Percentiles rank a stretch among this genome's conserved stretches.
Evolutionary conservation across 2,113 vertebrate species (phyloP).

Genomic region (Oreotrochilus melanogaster): DNA sequence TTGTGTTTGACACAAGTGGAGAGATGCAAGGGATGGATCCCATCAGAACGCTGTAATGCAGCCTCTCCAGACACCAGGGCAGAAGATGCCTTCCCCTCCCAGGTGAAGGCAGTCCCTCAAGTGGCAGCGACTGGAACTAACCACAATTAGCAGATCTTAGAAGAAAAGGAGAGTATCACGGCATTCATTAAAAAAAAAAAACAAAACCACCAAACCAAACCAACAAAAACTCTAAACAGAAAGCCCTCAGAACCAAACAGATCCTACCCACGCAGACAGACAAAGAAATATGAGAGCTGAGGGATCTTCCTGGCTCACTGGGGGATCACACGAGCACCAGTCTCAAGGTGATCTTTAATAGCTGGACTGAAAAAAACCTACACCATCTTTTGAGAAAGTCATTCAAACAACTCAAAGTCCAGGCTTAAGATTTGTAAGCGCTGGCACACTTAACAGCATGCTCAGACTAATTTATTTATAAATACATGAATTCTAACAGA

Average conservation of each 20-base stretch:
- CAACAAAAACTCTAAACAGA: too few relatives aligned
- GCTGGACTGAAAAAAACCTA: not conserved
- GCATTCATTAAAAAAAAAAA: not conserved
- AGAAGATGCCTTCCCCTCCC: not conserved
- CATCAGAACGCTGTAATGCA: not conserved
- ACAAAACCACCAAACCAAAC: too few relatives aligned
- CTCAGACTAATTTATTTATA: constrained; percentile 4
- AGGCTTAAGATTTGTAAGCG: not conserved
- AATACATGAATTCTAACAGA: not conserved
- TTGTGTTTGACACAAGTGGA: not conserved
- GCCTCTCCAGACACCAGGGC: not conserved
- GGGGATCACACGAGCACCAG: not conserved
- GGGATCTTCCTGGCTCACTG: not conserved
- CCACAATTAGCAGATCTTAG: not conserved
- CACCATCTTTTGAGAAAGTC: not conserved
- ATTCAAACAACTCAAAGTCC: constrained; percentile 4
- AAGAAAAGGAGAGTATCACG: not conserved
- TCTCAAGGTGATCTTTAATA: not conserved
- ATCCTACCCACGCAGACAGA: not conserved
- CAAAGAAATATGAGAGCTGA: not conserved
- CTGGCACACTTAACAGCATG: not conserved
- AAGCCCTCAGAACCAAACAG: not conserved
- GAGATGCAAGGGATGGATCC: not conserved
- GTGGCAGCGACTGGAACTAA: not conserved
- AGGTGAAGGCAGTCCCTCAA: not conserved